Percentiles rank a stretch among this genome's conserved stretches.
These are phyloP conservation scores for Pterocles orientalis DNA, from an alignment of 2,113 vertebrate species.

Conservation along the genomic window DNA sequence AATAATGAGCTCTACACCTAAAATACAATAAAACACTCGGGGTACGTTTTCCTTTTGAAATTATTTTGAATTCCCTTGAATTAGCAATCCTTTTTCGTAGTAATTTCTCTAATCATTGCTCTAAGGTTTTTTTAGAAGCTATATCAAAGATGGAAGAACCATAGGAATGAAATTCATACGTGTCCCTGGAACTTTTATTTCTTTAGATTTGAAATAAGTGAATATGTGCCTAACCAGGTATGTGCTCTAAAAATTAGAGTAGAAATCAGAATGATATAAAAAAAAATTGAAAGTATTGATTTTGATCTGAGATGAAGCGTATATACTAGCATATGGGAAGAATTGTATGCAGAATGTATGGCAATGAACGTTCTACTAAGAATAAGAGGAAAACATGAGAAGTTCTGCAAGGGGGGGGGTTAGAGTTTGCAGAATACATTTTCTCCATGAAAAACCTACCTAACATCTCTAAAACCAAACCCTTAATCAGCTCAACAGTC, in stretches of 20 bases:
- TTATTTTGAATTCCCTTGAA: not conserved
- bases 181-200: not conserved
- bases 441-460: not conserved
- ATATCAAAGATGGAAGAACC: not conserved
- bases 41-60: not conserved
- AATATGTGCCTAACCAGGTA: not conserved
- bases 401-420: not conserved
- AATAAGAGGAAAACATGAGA: not conserved
- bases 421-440: not conserved
- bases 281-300: not conserved
- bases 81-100: not conserved
- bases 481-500: not conserved
- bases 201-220: not conserved
- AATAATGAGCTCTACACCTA: not conserved
- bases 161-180: not conserved
- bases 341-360: not conserved
- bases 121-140: not conserved
- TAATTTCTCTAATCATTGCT: not conserved
- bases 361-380: not conserved
- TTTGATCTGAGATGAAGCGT: not conserved
- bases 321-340: not conserved
- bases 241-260: not conserved
- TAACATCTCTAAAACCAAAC: not conserved
- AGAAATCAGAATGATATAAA: not conserved
- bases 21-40: not conserved